A percentile compares a stretch with the other conserved stretches of the same genome.
These are phyloP conservation scores for Osmerus eperlanus DNA, from an alignment of 2,113 vertebrate species.

Conservation along the genomic window DNA sequence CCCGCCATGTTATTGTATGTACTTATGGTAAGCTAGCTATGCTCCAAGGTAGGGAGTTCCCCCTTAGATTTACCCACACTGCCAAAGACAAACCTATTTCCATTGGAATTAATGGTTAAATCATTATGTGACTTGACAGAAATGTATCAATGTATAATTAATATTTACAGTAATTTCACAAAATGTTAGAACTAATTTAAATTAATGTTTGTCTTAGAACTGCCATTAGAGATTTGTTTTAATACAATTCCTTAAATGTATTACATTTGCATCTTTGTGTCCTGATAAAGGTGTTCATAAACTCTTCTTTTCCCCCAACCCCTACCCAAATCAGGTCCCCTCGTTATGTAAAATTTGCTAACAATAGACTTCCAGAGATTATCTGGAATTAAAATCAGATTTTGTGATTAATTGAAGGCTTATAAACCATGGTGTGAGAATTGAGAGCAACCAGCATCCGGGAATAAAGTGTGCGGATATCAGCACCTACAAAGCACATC, in stretches of 20 bases:
- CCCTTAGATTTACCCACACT: too few relatives aligned
- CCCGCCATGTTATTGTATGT: too few relatives aligned
- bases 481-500: background rate
- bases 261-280: background rate
- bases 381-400: constrained; percentile 3
- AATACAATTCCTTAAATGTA: background rate
- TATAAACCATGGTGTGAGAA: constrained; percentile 7
- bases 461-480: background rate
- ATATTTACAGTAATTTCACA: background rate
- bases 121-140: background rate
- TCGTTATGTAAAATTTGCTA: background rate
- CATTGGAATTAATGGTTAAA: background rate
- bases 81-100: too few relatives aligned
- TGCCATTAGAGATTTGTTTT: background rate
- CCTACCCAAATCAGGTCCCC: background rate
- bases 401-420: constrained; percentile 21
- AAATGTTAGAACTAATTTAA: background rate
- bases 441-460: constrained; percentile 1
- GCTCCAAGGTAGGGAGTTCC: too few relatives aligned
- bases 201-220: too few relatives aligned
- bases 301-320: background rate
- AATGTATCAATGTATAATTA: background rate
- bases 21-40: too few relatives aligned
- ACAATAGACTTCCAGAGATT: constrained; percentile 4
- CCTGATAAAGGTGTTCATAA: background rate